These are phyloP conservation scores for Nothocercus julius DNA, from an alignment of 2,113 vertebrate species.

Conservation along the genomic window DNA sequence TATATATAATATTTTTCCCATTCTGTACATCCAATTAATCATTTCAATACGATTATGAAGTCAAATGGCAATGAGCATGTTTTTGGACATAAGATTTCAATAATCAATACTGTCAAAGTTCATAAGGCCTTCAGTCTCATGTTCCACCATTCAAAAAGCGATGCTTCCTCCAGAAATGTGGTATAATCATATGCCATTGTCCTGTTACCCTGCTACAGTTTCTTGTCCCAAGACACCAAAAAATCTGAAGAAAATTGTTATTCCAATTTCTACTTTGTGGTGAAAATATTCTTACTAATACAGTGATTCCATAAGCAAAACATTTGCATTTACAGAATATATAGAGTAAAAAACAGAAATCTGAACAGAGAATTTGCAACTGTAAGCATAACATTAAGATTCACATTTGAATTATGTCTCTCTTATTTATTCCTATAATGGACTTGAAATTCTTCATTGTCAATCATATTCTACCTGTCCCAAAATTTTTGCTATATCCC, in stretches of 20 bases:
- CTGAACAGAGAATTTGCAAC: background rate
- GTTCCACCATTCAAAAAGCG: background rate
- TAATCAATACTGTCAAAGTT: background rate
- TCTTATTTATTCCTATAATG: background rate
- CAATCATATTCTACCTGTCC: background rate
- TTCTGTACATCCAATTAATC: background rate
- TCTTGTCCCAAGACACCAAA: rapidly evolving
- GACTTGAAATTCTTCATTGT: background rate
- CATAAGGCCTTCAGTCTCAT: background rate
- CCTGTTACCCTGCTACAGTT: background rate
- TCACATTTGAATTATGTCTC: background rate
- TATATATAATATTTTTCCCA: too few species aligned
- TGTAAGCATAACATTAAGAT: background rate
- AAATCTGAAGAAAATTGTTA: background rate
- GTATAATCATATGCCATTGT: background rate
- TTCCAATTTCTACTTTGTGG: background rate
- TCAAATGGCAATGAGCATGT: background rate
- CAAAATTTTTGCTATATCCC: background rate
- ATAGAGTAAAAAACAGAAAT: background rate
- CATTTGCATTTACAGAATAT: background rate
- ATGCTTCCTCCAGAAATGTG: background rate
- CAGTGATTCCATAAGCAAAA: background rate
- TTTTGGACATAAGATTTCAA: background rate
- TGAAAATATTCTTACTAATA: background rate
- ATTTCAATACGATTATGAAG: background rate